Base-by-base conservation (phyloP, 2,888 invertebrate species). In the Hololepta plana region DNA sequence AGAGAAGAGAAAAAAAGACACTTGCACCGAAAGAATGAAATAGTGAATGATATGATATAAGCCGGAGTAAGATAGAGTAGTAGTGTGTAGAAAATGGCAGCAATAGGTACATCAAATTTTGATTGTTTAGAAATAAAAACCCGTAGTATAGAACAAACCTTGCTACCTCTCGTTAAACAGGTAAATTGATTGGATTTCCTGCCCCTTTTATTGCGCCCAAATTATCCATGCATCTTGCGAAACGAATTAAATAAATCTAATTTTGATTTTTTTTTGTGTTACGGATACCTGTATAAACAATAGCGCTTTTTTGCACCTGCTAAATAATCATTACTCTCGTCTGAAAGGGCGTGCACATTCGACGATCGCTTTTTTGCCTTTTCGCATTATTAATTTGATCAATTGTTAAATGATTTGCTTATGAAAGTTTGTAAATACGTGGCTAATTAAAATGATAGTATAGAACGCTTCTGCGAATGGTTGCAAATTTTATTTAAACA, bases 151-250 rank as follows among this genome's bases (percentile, higher is more conserved):
- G 90, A 90, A 64, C 80, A 81, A 62, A 87, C 87, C 44, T 71
- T 90, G 47, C 75, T 88, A 53, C 90, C 90, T 45, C 72, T 90
- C 57, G 80, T 90, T 51, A 85, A 84, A 59, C 88, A 90, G 84
- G 90, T 90, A 74, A 60, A 25, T 31, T 11, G 11, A 14, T 26
- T n/a, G 16, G 12, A 28, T 14, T 16, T 28, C 16, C 25, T 19
- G n/a, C n/a, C n/a, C n/a, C n/a, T n/a, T n/a, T n/a, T n/a, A n/a
- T n/a, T n/a, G n/a, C n/a, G n/a, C n/a, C n/a, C n/a, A n/a, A n/a
- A n/a, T n/a, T n/a, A n/a, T n/a, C n/a, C n/a, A n/a, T n/a, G n/a
- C n/a, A n/a, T n/a, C n/a, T n/a, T n/a, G n/a, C n/a, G n/a, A n/a
- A n/a, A n/a, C n/a, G n/a, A n/a, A n/a, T n/a, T n/a, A n/a, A n/a